Conservation (phyloP, 2,113 vertebrate genomes). For the Hydropotes inermis region DNA sequence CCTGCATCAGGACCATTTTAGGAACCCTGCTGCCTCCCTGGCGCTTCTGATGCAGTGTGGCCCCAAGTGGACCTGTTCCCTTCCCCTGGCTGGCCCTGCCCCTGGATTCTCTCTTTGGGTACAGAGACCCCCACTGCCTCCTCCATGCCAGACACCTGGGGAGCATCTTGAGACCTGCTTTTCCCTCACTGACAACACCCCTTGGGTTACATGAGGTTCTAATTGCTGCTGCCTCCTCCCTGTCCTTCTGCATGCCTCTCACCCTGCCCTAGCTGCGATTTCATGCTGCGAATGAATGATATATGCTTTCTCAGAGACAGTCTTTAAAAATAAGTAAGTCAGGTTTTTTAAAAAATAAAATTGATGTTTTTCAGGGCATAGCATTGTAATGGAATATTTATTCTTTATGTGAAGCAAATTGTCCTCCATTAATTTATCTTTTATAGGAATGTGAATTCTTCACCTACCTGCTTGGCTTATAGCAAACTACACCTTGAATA, state of each 20-base stretch:
- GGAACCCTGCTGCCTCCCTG: neutral
- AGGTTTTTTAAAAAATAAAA: neutral
- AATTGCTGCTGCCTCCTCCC: neutral
- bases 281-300: neutral
- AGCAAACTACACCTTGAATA: neutral
- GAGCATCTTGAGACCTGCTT: neutral
- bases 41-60: fast-evolving
- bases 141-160: neutral
- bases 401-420: neutral
- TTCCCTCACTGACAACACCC: neutral
- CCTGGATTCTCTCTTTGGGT: neutral
- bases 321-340: neutral
- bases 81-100: neutral
- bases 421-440: neutral
- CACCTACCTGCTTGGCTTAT: neutral
- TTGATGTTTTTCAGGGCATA: neutral
- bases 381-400: neutral
- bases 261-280: neutral
- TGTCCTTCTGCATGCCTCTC: neutral
- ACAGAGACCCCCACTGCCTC: neutral
- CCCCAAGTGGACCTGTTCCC: neutral
- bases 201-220: neutral
- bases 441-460: neutral
- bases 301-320: neutral
- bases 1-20: neutral